Conservation (phyloP, 2,113 vertebrate species). For the Paratilapia polleni region DNA sequence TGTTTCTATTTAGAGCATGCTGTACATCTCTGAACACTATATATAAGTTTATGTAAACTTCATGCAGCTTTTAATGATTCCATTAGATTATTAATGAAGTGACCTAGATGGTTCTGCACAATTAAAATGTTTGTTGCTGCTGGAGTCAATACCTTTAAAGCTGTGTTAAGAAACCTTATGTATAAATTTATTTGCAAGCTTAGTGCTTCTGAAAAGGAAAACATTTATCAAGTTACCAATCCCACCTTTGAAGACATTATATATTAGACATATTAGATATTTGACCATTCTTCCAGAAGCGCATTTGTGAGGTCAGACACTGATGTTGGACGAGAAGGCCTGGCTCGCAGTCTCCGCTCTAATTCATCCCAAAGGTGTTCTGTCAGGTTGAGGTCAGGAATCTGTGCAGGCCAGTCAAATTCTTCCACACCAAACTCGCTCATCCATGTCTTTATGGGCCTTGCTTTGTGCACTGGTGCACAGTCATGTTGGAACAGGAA, state of each 20-base stretch:
- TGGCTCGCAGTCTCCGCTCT: too few species aligned
- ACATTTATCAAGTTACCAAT: neutral
- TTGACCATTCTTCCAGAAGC: too few species aligned
- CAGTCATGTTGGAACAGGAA: too few species aligned
- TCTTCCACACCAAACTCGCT: too few species aligned
- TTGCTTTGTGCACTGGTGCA: too few species aligned
- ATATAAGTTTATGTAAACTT: neutral
- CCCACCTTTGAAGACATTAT: neutral
- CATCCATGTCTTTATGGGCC: too few species aligned
- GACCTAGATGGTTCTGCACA: neutral
- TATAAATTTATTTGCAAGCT: neutral
- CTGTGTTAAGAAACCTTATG: neutral
- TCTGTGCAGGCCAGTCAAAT: too few species aligned
- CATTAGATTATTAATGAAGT: neutral
- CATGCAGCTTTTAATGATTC: neutral
- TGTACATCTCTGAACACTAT: neutral
- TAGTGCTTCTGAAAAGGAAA: neutral
- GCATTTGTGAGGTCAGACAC: too few species aligned
- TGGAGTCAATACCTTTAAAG: neutral
- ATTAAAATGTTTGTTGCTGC: neutral
- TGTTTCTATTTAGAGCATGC: neutral
- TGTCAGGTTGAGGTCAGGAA: too few species aligned
- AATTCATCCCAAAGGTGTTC: too few species aligned
- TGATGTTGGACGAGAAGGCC: too few species aligned
- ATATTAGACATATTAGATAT: too few species aligned